These are phyloP conservation scores for Drosophila putrida DNA, from an alignment of 2,888 invertebrate genomes.

Conservation along the genomic window DNA sequence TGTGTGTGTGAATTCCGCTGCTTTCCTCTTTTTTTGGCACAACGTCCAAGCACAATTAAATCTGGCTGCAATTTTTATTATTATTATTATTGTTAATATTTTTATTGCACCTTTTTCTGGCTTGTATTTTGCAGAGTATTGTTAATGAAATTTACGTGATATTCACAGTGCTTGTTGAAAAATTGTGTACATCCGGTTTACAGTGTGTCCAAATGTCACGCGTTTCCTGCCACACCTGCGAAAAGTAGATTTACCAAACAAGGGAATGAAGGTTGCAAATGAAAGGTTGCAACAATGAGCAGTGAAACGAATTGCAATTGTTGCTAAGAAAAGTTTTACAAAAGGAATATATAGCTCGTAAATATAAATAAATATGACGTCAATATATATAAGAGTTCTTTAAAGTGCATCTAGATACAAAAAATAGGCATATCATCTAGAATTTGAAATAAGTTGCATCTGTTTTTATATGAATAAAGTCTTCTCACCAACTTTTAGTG, in stretches of 20 bases:
- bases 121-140: slow-evolving; percentile 34
- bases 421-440: too few relatives aligned
- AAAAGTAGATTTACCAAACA: background rate
- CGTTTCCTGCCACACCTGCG: slow-evolving; percentile 47
- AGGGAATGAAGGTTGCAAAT: too few relatives aligned
- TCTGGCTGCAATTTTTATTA: slow-evolving; percentile 70
- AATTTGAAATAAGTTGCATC: too few relatives aligned
- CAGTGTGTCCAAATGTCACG: slow-evolving; percentile 54
- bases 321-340: background rate
- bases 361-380: background rate
- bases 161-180: slow-evolving; percentile 39
- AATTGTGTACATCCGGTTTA: slow-evolving; percentile 34
- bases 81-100: slow-evolving; percentile 28
- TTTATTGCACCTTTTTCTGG: slow-evolving; percentile 31
- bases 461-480: too few relatives aligned
- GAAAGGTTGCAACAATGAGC: background rate
- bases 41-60: slow-evolving; percentile 70
- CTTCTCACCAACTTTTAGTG: too few relatives aligned
- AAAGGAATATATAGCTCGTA: background rate
- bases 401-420: too few relatives aligned
- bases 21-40: slow-evolving; percentile 41
- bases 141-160: slow-evolving; percentile 76
- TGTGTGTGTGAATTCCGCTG: slow-evolving; percentile 34
- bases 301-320: background rate
- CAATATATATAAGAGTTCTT: too few relatives aligned